Conservation (phyloP, 1,140 invertebrate species). For the Myzus persicae region DNA sequence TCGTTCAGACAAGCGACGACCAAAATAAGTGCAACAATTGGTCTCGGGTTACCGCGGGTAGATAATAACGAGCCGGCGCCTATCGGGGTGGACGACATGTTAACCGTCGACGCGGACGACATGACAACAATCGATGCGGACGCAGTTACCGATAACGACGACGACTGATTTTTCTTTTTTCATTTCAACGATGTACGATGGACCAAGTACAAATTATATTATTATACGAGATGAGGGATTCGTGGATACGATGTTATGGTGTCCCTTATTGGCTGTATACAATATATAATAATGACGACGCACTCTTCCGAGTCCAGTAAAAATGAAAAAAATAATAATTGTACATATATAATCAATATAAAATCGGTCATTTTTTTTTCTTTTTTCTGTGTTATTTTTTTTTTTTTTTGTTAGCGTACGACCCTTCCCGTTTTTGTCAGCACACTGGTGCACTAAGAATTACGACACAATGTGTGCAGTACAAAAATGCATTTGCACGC, state of each 20-base stretch:
- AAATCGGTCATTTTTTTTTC: not conserved
- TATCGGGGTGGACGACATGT: not conserved
- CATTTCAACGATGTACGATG: not conserved
- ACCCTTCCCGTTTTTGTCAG: not conserved
- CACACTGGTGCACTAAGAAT: not conserved
- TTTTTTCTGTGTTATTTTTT: not conserved
- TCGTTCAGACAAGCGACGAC: conserved; percentile 84
- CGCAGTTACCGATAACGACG: not conserved
- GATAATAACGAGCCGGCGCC: not conserved
- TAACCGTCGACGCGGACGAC: not conserved
- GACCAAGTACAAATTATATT: conserved; percentile 1
- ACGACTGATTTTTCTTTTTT: conserved; percentile 34
- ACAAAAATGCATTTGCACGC: not conserved
- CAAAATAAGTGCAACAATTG: conserved; percentile 86
- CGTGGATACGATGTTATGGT: not conserved
- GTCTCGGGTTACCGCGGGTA: conserved; percentile 73
- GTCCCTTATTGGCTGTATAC: not conserved
- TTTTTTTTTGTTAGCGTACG: too few species aligned
- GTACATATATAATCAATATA: not conserved
- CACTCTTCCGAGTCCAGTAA: not conserved
- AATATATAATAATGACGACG: not conserved
- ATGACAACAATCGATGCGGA: not conserved
- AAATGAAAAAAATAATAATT: not conserved
- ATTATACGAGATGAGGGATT: not conserved
- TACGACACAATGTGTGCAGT: not conserved